A percentile compares a stretch with the other conserved stretches of the same genome.
Conservation (phyloP, 1,140 invertebrate genomes). For the Leptinotarsa defecta region DNA sequence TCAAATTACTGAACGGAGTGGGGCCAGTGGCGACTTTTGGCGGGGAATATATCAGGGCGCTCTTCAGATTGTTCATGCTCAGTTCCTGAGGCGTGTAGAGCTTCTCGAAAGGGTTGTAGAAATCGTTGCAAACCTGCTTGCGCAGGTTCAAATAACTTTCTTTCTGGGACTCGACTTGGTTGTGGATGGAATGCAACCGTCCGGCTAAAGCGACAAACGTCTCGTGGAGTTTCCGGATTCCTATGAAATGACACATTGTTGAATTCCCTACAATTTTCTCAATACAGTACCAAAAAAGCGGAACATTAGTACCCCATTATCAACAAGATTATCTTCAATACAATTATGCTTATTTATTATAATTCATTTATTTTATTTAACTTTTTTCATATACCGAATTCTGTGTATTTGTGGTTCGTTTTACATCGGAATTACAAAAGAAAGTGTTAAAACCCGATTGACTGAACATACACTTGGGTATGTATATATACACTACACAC, state of each 20-base stretch:
- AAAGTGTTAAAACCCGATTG: no score
- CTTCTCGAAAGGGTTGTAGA: constrained; percentile 77
- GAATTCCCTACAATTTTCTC: constrained; percentile 54
- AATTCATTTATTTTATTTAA: no score
- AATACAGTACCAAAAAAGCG: no score
- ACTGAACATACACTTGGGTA: no score
- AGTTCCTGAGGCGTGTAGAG: constrained; percentile 48
- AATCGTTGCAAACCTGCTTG: constrained; percentile 78
- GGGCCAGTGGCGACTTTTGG: constrained; percentile 52
- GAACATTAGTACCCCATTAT: no score
- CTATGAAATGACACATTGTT: constrained; percentile 41
- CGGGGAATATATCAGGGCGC: constrained; percentile 38
- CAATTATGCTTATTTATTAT: no score
- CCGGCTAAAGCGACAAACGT: constrained; percentile 84
- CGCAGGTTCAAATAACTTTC: constrained; percentile 81
- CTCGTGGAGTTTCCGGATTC: constrained; percentile 81
- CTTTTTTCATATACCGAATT: no score
- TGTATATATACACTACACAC: no score
- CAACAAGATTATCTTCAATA: no score
- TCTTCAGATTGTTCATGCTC: constrained; percentile 35
- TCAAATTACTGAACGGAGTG: constrained; percentile 55
- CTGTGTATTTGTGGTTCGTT: no score
- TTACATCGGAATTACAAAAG: no score
- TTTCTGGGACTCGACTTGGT: constrained; percentile 72
- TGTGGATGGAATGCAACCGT: constrained; percentile 78